A percentile compares a stretch with the other conserved stretches of the same genome.
Evolutionary conservation across 53 echinoderm and acorn worm species (phyloP).

Genomic region (Pentamera pediparva): DNA sequence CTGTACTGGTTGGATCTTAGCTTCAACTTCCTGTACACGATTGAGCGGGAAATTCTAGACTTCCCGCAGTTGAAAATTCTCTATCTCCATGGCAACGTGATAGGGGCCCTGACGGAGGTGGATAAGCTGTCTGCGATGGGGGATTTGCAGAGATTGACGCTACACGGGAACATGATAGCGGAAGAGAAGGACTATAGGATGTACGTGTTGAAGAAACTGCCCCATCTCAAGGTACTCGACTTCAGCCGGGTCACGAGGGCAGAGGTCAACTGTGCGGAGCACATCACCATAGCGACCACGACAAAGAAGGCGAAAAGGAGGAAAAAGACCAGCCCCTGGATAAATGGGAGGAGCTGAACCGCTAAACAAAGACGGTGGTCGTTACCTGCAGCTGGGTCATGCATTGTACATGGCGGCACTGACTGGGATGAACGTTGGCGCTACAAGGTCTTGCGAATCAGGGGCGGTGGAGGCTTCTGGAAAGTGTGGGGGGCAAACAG

Average conservation of each 20-base stretch:
- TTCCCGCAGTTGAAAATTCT: conserved; percentile 76
- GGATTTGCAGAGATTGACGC: conserved; percentile 55
- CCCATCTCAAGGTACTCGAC: conserved; percentile 74
- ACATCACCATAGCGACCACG: conserved; percentile 27
- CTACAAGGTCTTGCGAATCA: too few relatives aligned
- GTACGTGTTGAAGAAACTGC: conserved; percentile 61
- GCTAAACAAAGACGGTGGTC: too few relatives aligned
- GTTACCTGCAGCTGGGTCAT: too few relatives aligned
- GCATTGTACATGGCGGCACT: too few relatives aligned
- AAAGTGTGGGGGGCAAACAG: too few relatives aligned
- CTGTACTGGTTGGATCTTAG: conserved; percentile 83
- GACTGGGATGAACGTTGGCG: too few relatives aligned
- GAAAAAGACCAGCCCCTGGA: too few relatives aligned
- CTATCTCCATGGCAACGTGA: conserved; percentile 91
- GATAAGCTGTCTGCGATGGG: conserved; percentile 61
- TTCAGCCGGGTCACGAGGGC: conserved; percentile 75
- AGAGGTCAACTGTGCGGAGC: conserved; percentile 55
- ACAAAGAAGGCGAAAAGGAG: too few relatives aligned
- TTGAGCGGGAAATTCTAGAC: conserved; percentile 64
- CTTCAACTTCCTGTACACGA: conserved; percentile 68
- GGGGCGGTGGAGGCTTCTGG: too few relatives aligned
- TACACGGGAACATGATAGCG: conserved; percentile 86
- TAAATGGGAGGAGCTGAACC: neutral
- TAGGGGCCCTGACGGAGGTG: conserved; percentile 58
- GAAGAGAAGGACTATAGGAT: conserved; percentile 60